Base-by-base conservation (phyloP, 1,140 invertebrate genomes). In the Varroa destructor region DNA sequence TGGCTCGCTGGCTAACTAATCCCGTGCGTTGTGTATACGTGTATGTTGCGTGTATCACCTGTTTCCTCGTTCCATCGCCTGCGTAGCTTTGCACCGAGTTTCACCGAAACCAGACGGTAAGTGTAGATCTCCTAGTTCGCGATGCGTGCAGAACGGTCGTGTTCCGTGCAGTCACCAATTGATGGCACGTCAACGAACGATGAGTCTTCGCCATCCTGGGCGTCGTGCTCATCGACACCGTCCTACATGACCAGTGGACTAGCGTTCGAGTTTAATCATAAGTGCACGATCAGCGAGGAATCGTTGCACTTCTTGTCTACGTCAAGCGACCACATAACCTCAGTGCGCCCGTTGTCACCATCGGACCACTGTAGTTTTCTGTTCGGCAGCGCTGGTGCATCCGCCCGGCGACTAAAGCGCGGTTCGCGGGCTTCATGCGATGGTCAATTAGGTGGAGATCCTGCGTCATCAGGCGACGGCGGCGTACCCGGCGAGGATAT, bases 261-360 rank as follows among this genome's bases (percentile, higher is more conserved):
- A 10, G 61, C 73, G 0, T 76, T 78, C 71, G 76, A 78, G 42
- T 76, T 78, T 55, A 74, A 70, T 55, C 71, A 74, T 4, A 76
- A 77, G 43, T 74, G 74, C 58, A 74, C 73, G 36, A 14, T 76
- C 10, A 73, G 72, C 54, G 74, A 73, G 25, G 75, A 77, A 43
- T 73, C 71, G 43, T 61, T 76, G 55, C 73, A 73, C 25, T 67
- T 70, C 10, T 73, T 72, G 73, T 71, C 56, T 71, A 72, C 55
- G 73, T 70, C 12, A 71, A 51, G 10, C 46, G 61, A 67, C 46
- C 61, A 67, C 12, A 12, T 67, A 46, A 67, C 40, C 61, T 67
- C 61, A 8, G 40, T 67, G 12, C 1, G 61, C 14, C 40, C 61
- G 46, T 37, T 40, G 46, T 46, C 61, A 43, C 61, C 40, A 37